Conservation (phyloP, 2,113 vertebrate genomes). For the Dromaius novaehollandiae region DNA sequence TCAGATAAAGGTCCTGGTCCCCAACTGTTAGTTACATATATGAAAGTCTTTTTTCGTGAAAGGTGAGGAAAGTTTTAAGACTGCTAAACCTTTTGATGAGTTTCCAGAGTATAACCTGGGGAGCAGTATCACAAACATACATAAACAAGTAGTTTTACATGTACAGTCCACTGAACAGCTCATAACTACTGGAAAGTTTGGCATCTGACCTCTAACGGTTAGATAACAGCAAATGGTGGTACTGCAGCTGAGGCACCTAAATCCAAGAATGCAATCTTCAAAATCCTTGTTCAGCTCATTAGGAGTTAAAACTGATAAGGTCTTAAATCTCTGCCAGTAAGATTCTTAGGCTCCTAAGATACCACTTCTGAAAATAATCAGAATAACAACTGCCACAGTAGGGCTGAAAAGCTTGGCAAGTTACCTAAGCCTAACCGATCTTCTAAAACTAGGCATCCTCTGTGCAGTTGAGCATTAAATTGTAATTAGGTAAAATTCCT, state of each 20-base stretch:
- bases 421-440: not conserved
- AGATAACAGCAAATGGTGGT: not conserved
- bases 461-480: not conserved
- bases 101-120: conserved; percentile 14
- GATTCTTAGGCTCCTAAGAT: not conserved
- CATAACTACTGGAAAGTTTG: not conserved
- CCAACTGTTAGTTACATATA: not conserved
- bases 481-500: not conserved
- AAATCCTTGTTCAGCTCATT: not conserved
- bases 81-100: not conserved
- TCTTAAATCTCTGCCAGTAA: not conserved
- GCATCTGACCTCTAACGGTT: not conserved
- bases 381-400: not conserved
- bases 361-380: not conserved
- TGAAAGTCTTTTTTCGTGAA: conserved; percentile 12
- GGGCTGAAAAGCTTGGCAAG: not conserved
- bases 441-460: not conserved
- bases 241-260: not conserved
- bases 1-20: not conserved
- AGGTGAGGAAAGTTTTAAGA: conserved; percentile 47
- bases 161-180: conserved; percentile 21
- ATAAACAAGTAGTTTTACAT: not conserved
- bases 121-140: conserved; percentile 14
- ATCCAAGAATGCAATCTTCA: not conserved
- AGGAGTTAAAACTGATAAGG: not conserved